Conservation (phyloP, 2,797 vertebrate species). For the Scarus forsteni region DNA sequence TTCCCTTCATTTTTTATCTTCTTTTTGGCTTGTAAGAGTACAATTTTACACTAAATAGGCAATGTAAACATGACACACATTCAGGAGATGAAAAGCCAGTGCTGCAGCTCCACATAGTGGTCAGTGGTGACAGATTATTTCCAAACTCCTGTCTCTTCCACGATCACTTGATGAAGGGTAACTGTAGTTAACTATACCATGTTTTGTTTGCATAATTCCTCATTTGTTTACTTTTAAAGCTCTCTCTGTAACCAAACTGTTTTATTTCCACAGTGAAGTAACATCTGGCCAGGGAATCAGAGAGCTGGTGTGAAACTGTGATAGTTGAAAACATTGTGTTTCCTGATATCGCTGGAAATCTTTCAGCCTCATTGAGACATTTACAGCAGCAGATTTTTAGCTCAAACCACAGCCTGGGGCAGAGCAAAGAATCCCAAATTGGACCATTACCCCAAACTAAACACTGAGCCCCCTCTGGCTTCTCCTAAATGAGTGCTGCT, state of each 20-base stretch:
- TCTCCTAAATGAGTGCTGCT: conserved; percentile 34
- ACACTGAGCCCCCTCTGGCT: conserved; percentile 34
- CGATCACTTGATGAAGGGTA: too few relatives aligned
- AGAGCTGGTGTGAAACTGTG: conserved; percentile 16
- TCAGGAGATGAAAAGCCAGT: too few relatives aligned
- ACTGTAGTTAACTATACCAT: too few relatives aligned
- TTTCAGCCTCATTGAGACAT: conserved; percentile 4
- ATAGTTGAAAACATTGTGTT: conserved; percentile 5
- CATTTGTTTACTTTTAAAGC: neutral
- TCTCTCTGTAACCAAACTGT: neutral
- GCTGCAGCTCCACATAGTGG: too few relatives aligned
- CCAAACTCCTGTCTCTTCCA: too few relatives aligned
- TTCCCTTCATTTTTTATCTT: too few relatives aligned
- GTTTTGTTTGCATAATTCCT: neutral
- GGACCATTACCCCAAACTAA: conserved; percentile 35
- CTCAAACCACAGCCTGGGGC: conserved; percentile 16
- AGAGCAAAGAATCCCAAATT: conserved; percentile 32
- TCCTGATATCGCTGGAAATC: neutral
- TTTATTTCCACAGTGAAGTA: neutral
- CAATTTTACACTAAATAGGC: too few relatives aligned
- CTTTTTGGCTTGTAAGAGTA: too few relatives aligned
- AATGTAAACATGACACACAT: too few relatives aligned
- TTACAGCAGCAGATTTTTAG: conserved; percentile 28
- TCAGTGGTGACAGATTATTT: too few relatives aligned
- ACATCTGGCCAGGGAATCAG: conserved; percentile 9